Conservation (phyloP, 1,140 invertebrate genomes). For the Trichogramma pretiosum region DNA sequence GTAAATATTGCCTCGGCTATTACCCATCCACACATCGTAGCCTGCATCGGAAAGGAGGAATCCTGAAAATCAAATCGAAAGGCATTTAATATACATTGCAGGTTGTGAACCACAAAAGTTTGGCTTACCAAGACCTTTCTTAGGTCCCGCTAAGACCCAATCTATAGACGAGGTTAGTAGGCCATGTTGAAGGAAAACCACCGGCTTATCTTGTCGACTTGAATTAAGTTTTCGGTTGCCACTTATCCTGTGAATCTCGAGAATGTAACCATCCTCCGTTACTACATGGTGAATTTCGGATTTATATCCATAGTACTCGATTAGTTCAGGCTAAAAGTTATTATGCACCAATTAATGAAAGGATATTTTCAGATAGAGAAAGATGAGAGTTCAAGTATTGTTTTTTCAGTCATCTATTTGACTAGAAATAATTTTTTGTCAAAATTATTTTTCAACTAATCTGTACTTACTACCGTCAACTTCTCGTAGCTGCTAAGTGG, state of each 20-base stretch:
- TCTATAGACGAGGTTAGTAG: slow-evolving; percentile 56
- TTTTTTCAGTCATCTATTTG: too few species aligned
- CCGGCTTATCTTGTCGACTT: slow-evolving; percentile 28
- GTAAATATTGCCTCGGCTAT: slow-evolving; percentile 59
- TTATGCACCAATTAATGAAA: too few species aligned
- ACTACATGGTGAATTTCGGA: slow-evolving; percentile 56
- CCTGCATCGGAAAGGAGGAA: slow-evolving; percentile 50
- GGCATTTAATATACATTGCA: too few species aligned
- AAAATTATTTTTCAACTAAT: too few species aligned
- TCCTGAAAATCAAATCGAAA: slow-evolving; percentile 43
- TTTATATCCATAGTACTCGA: slow-evolving; percentile 56
- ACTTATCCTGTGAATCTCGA: slow-evolving; percentile 65
- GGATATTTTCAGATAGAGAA: too few species aligned
- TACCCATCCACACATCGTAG: slow-evolving; percentile 67
- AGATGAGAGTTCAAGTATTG: too few species aligned
- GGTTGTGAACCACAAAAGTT: too few species aligned
- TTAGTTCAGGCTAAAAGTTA: slow-evolving; percentile 52
- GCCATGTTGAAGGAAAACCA: slow-evolving; percentile 60
- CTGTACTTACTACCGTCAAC: too few species aligned
- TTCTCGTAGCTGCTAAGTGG: too few species aligned
- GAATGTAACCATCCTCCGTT: slow-evolving; percentile 66
- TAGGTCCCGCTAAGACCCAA: slow-evolving; percentile 56
- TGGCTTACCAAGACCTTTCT: slow-evolving; percentile 57
- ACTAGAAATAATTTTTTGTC: too few species aligned
- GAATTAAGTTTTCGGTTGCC: slow-evolving; percentile 19